A percentile compares a stretch with the other conserved stretches of the same genome.
phyloP scores from a whole-genome alignment of 2,888 invertebrate species.

The Sphaeridia pumilis region DNA sequence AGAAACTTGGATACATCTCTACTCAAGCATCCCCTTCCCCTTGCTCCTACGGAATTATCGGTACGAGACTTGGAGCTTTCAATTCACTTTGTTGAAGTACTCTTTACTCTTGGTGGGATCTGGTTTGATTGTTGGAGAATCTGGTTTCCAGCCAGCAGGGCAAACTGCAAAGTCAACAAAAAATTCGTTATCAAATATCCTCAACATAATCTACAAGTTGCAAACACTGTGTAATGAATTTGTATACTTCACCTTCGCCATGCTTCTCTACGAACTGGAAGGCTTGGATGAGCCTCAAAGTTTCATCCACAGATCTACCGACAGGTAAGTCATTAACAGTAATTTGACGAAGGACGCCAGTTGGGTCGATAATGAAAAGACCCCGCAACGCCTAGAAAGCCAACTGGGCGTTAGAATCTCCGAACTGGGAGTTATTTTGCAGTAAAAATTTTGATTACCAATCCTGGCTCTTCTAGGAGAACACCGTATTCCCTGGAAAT shows the following conservation, averaged over 20 bases:
- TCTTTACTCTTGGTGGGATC: constrained; percentile 71
- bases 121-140: constrained; percentile 80
- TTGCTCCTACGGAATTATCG: no score
- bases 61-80: no score
- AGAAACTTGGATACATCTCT: no score
- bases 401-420: no score
- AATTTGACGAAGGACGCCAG: constrained; percentile 66
- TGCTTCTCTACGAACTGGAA: constrained; percentile 83
- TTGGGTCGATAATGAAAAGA: constrained; percentile 70
- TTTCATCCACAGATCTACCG: constrained; percentile 80
- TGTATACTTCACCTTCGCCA: constrained; percentile 79
- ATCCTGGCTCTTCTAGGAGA: constrained; percentile 65
- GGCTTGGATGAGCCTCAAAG: constrained; percentile 71
- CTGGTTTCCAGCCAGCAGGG: constrained; percentile 88
- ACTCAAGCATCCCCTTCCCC: no score
- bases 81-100: constrained; percentile 60
- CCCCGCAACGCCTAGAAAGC: constrained; percentile 57
- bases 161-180: no score
- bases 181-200: no score
- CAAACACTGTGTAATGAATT: no score
- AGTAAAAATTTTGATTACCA: no score
- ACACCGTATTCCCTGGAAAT: constrained; percentile 78
- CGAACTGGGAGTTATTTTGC: no score
- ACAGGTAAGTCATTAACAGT: constrained; percentile 84
- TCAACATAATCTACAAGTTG: no score